Evolutionary conservation across 1,140 invertebrate genomes (phyloP).

Genomic region (Dolichoris vasculosae): DNA sequence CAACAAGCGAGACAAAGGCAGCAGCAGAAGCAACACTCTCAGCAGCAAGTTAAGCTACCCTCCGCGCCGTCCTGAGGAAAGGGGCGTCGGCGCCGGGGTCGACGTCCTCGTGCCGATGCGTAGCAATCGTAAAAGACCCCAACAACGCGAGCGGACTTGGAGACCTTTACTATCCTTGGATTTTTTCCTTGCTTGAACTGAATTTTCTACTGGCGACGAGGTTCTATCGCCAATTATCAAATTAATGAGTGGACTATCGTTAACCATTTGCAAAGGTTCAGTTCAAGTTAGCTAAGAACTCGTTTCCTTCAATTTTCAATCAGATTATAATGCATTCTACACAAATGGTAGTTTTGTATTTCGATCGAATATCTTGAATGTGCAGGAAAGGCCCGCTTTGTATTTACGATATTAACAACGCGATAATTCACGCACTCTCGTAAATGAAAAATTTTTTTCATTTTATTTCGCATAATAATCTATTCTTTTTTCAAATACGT

Average conservation of each 20-base stretch:
- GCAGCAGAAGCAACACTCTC: background rate
- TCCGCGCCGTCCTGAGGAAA: constrained; percentile 37
- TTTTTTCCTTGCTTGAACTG: background rate
- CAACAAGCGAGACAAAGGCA: background rate
- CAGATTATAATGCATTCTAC: no score
- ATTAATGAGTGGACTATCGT: no score
- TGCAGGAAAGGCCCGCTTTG: no score
- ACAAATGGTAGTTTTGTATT: no score
- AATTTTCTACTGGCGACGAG: no score
- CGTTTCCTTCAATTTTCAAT: background rate
- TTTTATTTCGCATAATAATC: no score
- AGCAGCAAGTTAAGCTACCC: background rate
- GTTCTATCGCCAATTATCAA: no score
- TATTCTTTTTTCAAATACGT: no score
- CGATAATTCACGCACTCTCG: no score
- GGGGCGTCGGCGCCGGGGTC: constrained; percentile 20
- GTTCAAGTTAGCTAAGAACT: background rate
- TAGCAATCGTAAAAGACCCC: background rate
- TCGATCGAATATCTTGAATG: no score
- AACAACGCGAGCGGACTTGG: background rate
- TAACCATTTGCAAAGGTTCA: background rate
- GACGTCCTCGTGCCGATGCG: constrained; percentile 12
- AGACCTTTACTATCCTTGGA: background rate
- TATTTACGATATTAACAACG: no score
- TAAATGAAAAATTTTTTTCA: no score